Evolutionary conservation across 2,888 invertebrate genomes (phyloP).

Genomic region (Amphimallon solstitiale): DNA sequence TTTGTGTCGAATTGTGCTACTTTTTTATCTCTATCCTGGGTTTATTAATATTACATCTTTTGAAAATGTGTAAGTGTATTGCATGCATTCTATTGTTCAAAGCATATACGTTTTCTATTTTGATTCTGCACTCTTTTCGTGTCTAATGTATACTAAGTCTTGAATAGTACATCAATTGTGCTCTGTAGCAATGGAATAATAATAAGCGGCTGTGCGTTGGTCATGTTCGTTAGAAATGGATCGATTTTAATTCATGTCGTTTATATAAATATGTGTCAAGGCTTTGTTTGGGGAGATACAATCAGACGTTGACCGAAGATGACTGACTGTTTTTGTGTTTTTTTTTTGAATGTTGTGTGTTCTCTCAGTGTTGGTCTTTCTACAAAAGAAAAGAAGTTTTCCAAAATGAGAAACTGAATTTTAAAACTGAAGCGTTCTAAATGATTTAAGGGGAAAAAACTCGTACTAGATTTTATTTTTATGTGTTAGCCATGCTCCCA

Average conservation of each 20-base stretch:
- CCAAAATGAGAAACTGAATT: too few species aligned
- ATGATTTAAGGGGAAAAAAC: too few species aligned
- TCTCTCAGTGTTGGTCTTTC: too few species aligned
- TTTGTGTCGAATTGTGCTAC: slow-evolving; percentile 2
- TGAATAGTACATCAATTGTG: not conserved
- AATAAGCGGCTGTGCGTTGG: slow-evolving; percentile 16
- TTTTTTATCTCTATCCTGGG: not conserved
- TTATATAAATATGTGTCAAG: slow-evolving; percentile 41
- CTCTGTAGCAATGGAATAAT: slow-evolving; percentile 23
- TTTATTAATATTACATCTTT: slow-evolving; percentile 16
- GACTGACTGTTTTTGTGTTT: not conserved
- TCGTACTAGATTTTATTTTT: too few species aligned
- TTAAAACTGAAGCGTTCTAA: too few species aligned
- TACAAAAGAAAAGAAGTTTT: too few species aligned
- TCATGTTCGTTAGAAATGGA: slow-evolving; percentile 32
- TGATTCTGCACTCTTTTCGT: not conserved
- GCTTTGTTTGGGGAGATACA: slow-evolving; percentile 27
- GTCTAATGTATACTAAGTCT: slow-evolving; percentile 8
- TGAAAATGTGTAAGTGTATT: not conserved
- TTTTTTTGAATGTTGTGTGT: not conserved
- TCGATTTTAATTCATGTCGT: slow-evolving; percentile 23
- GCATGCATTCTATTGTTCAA: too few species aligned
- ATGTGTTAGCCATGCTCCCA: too few species aligned
- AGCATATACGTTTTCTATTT: not conserved
- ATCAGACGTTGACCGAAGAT: slow-evolving; percentile 4